Base-by-base conservation (phyloP, 1,140 invertebrate species). In the Uloborus diversus region DNA sequence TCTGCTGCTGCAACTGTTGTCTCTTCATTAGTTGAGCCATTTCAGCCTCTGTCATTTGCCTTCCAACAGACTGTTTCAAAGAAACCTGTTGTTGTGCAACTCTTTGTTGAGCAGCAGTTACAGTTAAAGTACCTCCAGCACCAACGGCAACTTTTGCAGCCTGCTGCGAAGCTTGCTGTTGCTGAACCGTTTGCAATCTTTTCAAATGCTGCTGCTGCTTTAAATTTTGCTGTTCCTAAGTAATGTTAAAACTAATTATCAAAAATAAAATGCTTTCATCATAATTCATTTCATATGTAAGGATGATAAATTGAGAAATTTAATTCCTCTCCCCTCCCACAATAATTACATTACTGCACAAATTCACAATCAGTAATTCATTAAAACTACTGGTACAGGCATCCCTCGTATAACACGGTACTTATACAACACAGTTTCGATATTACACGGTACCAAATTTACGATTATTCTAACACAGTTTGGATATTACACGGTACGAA, bases 11-110 rank as follows among this genome's bases (percentile, higher is more conserved):
- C 49, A 90, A 83, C 30, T 93, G 91, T 20, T 90, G 88, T 3
- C 81, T 14, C 81, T 93, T 93, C 0, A 94, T 85, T 20, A 94
- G 79, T 11, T 92, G 90, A 11, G 90, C 89, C 88, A 94, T 90
- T 84, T 94, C 93, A 25, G 89, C 88, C 23, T 93, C 91, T 0
- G 91, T 89, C 51, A 86, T 83, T 17, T 90, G 89, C 64, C 88
- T 89, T 79, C 86, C 88, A 65, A 86, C 88, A 28, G 83, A 87
- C 82, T 89, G 87, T 81, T 86, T 88, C 28, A 70, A 81, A 28
- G 53, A 69, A 2, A 59, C 57, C 42, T 82, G 71, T 30, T 81
- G 81, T 61, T 51, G 62, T 13, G 61, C 28, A 2, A 80, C 49
- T 53, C 84, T 83, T 71, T 82, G 81, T 68, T 83, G 68, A 79